Base-by-base conservation (phyloP, 1,140 invertebrate genomes). In the Bathynomus jamesi region DNA sequence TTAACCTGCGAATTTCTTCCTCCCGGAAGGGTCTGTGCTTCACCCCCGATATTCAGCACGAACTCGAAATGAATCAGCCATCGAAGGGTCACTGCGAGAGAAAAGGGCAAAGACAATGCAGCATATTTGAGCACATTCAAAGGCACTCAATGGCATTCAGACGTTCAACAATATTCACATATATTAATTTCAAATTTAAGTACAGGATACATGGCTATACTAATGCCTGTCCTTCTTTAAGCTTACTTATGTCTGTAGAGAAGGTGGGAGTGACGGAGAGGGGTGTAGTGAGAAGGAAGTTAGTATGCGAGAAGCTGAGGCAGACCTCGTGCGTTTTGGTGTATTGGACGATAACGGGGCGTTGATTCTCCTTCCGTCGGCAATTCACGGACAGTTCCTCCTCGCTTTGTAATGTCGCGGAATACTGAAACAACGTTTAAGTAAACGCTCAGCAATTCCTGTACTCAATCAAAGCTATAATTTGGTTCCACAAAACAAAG, bases 51-150 rank as follows among this genome's bases (percentile, higher is more conserved):
- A 53, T 53, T 53, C 5, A 53, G 21, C 0, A 97, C 94, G 85
- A 99, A 98, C 82, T 98, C 95, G 84, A 99, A 98, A 83, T 98
- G 95, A 25, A 99, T 84, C 68, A 91, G 86, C 95, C 95, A 99
- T 81, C 89, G 89, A 63, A 97, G 84, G 63, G 87, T 90, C 0
- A 98, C 93, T 76, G 62, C 8, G 30, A 31, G 24, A 60, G 46
- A 67, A 32, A 11, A n/a, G n/a, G n/a, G n/a, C n/a, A n/a, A n/a
- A n/a, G n/a, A n/a, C n/a, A n/a, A n/a, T n/a, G n/a, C n/a, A n/a
- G n/a, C n/a, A n/a, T n/a, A n/a, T n/a, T n/a, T n/a, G n/a, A n/a
- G n/a, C n/a, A n/a, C n/a, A n/a, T n/a, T n/a, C n/a, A n/a, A n/a
- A n/a, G n/a, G n/a, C n/a, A n/a, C n/a, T n/a, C n/a, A n/a, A n/a